Base-by-base conservation (phyloP, 2,113 vertebrate species). In the Epinephelus cyanopodus region DNA sequence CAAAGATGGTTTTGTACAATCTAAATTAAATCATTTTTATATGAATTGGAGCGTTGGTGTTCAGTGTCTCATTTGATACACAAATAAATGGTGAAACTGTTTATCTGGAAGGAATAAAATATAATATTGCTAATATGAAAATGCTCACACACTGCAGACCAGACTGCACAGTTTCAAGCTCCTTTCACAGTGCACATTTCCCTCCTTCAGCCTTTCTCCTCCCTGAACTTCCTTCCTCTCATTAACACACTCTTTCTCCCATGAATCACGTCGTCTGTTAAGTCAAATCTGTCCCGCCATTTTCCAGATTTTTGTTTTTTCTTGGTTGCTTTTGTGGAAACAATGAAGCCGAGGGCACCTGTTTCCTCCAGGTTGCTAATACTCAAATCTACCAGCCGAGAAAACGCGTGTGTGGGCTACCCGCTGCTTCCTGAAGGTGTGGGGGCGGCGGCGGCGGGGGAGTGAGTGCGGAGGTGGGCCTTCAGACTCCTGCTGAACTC, bases 1-100 rank as follows among this genome's bases (percentile, higher is more conserved):
- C 94, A 95, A 96, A 95, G 86, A 90, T 92, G 80, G 58, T 87
- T 90, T 92, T 86, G 70, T 93, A 92, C 88, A 88, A 90, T 77
- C 91, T 93, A 91, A 95, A 95, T 89, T 93, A 95, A 95, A 94
- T 86, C 19, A 62, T 78, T 92, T 91, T 82, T 86, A 58, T 83
- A 86, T 74, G 57, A 86, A 85, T 87, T 90, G 83, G 79, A 79
- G 61, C 13, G 11, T 45, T 79, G n/a, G 17, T 84, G 62, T 69
- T 71, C 77, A 29, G 29, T 57, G 82, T 89, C 21, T 90, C 57
- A 33, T 83, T 90, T 42, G 48, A 37, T 2, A 17, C 2, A 23
- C 25, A 54, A 75, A 60, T 14, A 65, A 50, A 64, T 18, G 27
- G 19, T 23, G 3, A 33, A 62, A 61, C 68, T 39, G 4, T 2